phyloP scores from a whole-genome alignment of 2,888 invertebrate genomes.

The Noctuana brunneofusca region DNA sequence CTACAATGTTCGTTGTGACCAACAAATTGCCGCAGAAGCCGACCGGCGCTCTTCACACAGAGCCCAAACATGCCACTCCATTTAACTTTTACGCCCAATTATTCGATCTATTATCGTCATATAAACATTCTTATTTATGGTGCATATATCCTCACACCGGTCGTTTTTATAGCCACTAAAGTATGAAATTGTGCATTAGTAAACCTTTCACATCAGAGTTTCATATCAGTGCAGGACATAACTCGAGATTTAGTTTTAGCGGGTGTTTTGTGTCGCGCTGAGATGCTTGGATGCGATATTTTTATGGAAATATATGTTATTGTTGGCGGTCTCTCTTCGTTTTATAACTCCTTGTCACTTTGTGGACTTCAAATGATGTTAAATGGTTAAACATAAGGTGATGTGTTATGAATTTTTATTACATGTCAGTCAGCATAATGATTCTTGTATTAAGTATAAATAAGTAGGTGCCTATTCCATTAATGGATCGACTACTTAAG shows the following conservation, averaged over 20 bases:
- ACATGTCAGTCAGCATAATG: background rate
- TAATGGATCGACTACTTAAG: background rate
- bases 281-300: slow-evolving; percentile 64
- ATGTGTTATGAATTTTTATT: slow-evolving; percentile 13
- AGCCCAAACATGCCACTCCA: slow-evolving; percentile 48
- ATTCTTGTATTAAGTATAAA: too few relatives aligned
- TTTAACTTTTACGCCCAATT: slow-evolving; percentile 71
- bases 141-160: slow-evolving; percentile 58
- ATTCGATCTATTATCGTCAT: slow-evolving; percentile 70
- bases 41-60: slow-evolving; percentile 40
- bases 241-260: slow-evolving; percentile 73
- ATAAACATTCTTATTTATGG: slow-evolving; percentile 73
- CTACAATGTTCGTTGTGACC: slow-evolving; percentile 26
- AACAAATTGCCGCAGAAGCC: slow-evolving; percentile 54
- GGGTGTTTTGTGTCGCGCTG: slow-evolving; percentile 61
- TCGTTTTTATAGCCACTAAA: slow-evolving; percentile 76
- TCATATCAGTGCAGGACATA: slow-evolving; percentile 66
- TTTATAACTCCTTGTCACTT: slow-evolving; percentile 70
- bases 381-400: slow-evolving; percentile 26
- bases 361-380: slow-evolving; percentile 48
- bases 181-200: slow-evolving; percentile 76
- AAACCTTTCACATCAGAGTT: slow-evolving; percentile 69
- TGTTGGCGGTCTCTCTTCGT: slow-evolving; percentile 54
- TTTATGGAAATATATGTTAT: slow-evolving; percentile 70
- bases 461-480: background rate